Conservation (phyloP, 2,797 vertebrate species). For the Thamnophis elegans region DNA sequence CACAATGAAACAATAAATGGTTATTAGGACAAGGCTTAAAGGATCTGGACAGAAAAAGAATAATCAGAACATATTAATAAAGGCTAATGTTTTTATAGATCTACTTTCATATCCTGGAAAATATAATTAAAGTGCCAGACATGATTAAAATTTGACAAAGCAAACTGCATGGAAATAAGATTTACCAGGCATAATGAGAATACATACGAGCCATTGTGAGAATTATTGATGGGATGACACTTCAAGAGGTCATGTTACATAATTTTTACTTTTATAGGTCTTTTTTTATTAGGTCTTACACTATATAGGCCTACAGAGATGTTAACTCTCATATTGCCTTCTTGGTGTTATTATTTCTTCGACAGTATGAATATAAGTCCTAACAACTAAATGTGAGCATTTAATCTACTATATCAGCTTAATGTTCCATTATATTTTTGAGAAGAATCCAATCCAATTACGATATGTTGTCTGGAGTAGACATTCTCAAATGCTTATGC, state of each 20-base stretch:
- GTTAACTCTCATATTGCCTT: background rate
- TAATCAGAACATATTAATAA: background rate
- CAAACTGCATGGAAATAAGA: background rate
- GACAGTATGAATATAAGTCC: constrained; percentile 15
- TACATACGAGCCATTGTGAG: background rate
- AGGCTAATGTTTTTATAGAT: background rate
- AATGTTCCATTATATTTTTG: constrained; percentile 20
- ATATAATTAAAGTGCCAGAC: background rate
- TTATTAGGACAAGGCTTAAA: background rate
- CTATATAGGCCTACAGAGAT: background rate
- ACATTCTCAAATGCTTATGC: background rate
- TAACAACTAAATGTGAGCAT: constrained; percentile 8
- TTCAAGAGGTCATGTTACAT: background rate
- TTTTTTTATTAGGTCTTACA: background rate
- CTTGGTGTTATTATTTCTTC: background rate
- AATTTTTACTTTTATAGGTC: background rate
- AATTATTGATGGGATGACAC: background rate
- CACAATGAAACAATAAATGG: background rate
- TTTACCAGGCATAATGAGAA: background rate
- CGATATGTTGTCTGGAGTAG: constrained; percentile 25
- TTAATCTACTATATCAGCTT: constrained; percentile 39
- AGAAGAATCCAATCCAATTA: constrained; percentile 20
- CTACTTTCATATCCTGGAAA: background rate
- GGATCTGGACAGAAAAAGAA: background rate
- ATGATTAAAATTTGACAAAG: background rate